These are phyloP conservation scores for Avahi laniger DNA, from an alignment of 2,797 vertebrate genomes.

Conservation along the genomic window DNA sequence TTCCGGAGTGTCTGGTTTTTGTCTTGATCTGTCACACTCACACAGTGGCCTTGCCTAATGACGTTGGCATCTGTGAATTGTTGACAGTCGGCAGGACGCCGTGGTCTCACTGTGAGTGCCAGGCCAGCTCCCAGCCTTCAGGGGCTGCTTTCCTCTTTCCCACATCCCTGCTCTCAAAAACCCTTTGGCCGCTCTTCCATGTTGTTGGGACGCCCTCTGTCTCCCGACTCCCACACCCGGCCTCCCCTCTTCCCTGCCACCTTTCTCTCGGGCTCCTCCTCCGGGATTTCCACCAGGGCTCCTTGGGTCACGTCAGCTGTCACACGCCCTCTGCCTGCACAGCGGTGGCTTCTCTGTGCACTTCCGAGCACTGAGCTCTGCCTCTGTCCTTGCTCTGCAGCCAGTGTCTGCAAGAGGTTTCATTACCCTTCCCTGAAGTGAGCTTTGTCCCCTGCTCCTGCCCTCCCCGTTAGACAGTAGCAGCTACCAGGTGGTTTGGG, in stretches of 20 bases:
- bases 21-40: background rate
- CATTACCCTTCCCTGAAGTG: background rate
- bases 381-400: background rate
- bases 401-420: background rate
- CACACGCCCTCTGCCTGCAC: background rate
- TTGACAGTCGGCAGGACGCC: background rate
- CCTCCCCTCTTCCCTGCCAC: background rate
- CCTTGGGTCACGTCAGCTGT: background rate
- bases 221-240: background rate
- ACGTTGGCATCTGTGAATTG: background rate
- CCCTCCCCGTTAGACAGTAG: background rate
- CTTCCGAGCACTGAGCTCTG: rapidly evolving
- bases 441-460: background rate
- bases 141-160: background rate
- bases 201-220: background rate
- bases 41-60: background rate
- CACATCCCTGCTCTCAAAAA: background rate
- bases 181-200: background rate
- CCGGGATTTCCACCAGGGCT: no score
- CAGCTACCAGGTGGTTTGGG: background rate
- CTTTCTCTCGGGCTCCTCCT: background rate
- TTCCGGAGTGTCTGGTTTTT: background rate
- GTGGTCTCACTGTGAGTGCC: background rate
- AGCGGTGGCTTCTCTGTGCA: background rate
- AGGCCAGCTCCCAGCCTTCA: background rate